Base-by-base conservation (phyloP, 92 coral and sea anemone genomes). In the Umimayanthus chanpuru region DNA sequence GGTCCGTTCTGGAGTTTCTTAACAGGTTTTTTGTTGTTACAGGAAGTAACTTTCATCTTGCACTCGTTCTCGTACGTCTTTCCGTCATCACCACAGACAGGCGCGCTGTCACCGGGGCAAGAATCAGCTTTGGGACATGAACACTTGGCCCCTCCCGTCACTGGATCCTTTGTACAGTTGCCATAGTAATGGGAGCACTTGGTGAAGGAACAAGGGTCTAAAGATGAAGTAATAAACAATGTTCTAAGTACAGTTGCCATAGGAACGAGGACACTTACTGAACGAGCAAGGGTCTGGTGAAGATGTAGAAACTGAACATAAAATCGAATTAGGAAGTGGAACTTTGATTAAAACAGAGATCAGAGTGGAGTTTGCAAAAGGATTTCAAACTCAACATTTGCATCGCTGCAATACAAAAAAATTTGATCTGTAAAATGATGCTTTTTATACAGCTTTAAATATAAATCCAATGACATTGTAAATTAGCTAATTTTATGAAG, bases 31-130 rank as follows among this genome's bases (percentile, higher is more conserved):
- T 86, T 90, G 23, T 80, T 88, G 53, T 39, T 88, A 86, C 99
- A 97, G 47, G 97, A 89, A 75, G 81, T 66, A 23, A 85, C 91
- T 73, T 92, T 88, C 81, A 97, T 86, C 58, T 38, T 79, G 61
- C 99, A 97, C 81, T 86, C 89, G 89, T 90, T 95, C 2, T 75
- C 68, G 87, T 95, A 94, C 9, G 95, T 91, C 68, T 82, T 90
- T 9, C 93, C 95, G 85, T 95, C 93, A 39, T 84, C 88, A 18
- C 94, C 99, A 80, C 99, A 97, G 9, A 97, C 88, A 2, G 88
- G 89, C 6, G 86, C 82, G 44, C 18, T 32, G 29, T 11, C 71
- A 11, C 73, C 84, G 26, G 94, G 90, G n/a, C 99, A 97, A 47
- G 87, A 79, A 12, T 88, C 91, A 74, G 86, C 90, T 58, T 91